Evolutionary conservation across 2,888 invertebrate species (phyloP), one percentile per base, ranked within the genome.

Genomic region (Cylindroiulus punctatus): DNA sequence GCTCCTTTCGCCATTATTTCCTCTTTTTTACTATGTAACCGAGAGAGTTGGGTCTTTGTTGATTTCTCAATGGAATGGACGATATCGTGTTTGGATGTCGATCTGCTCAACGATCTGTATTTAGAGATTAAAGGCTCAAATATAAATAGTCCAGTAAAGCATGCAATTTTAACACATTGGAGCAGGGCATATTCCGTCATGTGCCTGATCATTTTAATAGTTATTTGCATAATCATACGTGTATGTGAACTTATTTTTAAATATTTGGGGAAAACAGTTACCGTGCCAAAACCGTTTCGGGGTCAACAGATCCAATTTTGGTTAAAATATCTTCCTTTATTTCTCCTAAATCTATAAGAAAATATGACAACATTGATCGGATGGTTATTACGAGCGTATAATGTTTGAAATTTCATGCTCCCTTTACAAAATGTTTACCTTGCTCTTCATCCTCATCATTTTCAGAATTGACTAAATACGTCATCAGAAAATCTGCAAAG

Each of bases 401-500:
- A n/a, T n/a, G n/a, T n/a, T n/a, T n/a, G 26, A 10, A 65, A 65
- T 26, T 83, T 42, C n/a, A 65, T 2, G 17, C 19, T 52, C n/a
- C 19, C 12, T 44, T 44, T 1, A 44, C 1, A 44, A n/a, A 57
- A 57, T 65, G 10, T 22, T 86, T 30, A 86, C 86, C 86, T 84
- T 52, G 57, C 8, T 47, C 84, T 47, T 86, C 76, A 30, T 76
- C 84, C 0, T 90, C 89, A 12, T 89, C 89, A 40, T 90, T 90
- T 17, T 89, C 89, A 0, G 89, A 90, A 92, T 88, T 87, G 91
- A 91, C 83, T 90, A 91, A 87, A 85, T 89, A 88, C 44, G 88
- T 88, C 87, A 91, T 90, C 30, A 93, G 89, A 88, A 93, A 92
- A 85, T 92, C 91, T 0, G 92, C 91, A 89, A 93, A 92, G 17